Conservation (phyloP, 2,797 vertebrate genomes). For the Sebastes hubbsi region DNA sequence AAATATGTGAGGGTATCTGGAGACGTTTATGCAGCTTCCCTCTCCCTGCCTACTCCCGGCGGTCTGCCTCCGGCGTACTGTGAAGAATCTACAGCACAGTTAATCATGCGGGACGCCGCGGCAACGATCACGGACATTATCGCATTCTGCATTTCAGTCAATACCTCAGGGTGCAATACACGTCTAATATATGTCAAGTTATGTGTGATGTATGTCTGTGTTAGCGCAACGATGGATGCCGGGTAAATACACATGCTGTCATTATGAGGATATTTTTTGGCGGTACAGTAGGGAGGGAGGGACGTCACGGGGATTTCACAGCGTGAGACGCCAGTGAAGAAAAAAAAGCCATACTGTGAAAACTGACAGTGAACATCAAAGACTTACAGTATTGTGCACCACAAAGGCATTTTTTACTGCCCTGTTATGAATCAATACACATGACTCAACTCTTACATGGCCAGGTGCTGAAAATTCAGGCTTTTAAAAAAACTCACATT, state of each 20-base stretch:
- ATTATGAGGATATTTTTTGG: constrained; percentile 4
- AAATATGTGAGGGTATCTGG: constrained; percentile 68
- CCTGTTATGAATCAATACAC: constrained; percentile 7
- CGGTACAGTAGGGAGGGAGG: background rate
- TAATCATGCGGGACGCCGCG: constrained; percentile 37
- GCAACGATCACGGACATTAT: constrained; percentile 46
- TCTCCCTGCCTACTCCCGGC: background rate
- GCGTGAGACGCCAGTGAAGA: background rate
- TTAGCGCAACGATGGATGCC: constrained; percentile 9
- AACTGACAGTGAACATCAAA: constrained; percentile 18
- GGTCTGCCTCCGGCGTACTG: constrained; percentile 4
- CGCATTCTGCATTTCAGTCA: constrained; percentile 47
- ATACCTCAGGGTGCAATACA: constrained; percentile 49
- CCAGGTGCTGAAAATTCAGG: background rate
- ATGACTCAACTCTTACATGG: constrained; percentile 39
- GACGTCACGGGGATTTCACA: background rate
- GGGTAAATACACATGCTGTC: constrained; percentile 36
- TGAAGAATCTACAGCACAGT: constrained; percentile 49
- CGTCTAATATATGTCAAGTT: constrained; percentile 43
- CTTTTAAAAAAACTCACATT: background rate
- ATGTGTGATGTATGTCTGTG: constrained; percentile 36
- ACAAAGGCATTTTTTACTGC: background rate
- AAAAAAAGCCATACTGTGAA: background rate
- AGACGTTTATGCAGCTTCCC: constrained; percentile 47
- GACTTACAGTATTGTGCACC: background rate